phyloP scores from a whole-genome alignment of 2,888 invertebrate genomes.

The Melanargia galathea region DNA sequence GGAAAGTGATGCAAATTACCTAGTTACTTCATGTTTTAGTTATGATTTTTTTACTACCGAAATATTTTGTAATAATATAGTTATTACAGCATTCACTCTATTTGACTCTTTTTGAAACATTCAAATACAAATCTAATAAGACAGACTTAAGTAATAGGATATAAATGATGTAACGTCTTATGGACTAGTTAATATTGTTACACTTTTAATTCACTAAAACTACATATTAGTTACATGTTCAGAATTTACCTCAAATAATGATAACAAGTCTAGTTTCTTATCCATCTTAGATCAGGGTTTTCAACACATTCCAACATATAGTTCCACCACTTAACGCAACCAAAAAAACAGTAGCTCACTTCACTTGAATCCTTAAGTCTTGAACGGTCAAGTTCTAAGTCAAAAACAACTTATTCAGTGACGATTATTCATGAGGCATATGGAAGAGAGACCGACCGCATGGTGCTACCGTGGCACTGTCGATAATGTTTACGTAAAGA shows the following conservation, averaged over 20 bases:
- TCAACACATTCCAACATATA: conserved; percentile 42
- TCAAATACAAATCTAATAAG: conserved; percentile 10
- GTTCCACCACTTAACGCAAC: conserved; percentile 3
- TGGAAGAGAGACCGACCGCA: conserved; percentile 71
- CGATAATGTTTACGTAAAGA: conserved; percentile 65
- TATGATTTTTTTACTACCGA: no score
- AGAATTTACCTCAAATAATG: conserved; percentile 73
- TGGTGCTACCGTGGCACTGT: conserved; percentile 78
- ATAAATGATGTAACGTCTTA: background rate
- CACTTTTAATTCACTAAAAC: background rate
- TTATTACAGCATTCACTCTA: no score
- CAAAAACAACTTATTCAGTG: conserved; percentile 44
- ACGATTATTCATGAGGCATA: conserved; percentile 62
- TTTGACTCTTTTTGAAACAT: no score
- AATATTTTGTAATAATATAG: no score
- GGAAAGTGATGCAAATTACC: no score
- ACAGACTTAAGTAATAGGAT: background rate
- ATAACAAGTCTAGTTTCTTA: conserved; percentile 77
- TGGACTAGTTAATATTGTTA: background rate
- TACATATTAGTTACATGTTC: background rate
- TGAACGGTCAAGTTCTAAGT: conserved; percentile 35
- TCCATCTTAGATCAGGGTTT: conserved; percentile 60
- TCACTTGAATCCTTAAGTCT: conserved; percentile 11
- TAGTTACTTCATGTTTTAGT: no score
- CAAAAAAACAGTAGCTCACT: conserved; percentile 5